phyloP scores from a whole-genome alignment of 2,797 vertebrate genomes.

The Buceros bicornis region DNA sequence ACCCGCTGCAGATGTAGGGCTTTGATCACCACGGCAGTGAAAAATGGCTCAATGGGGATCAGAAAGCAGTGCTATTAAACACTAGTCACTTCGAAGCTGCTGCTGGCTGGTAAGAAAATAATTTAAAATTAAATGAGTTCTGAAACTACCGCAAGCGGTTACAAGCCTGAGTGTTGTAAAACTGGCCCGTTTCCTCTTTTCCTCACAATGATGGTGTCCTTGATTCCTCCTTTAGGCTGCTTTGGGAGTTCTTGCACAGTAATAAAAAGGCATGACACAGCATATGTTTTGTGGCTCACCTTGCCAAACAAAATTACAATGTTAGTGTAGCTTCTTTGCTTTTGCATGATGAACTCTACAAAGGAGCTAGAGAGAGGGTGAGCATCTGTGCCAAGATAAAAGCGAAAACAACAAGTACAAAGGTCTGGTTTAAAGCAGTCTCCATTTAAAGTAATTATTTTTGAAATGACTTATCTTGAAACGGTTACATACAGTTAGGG shows the following conservation, averaged over 20 bases:
- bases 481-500: slow-evolving; percentile 54
- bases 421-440: slow-evolving; percentile 42
- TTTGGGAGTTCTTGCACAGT: slow-evolving; percentile 66
- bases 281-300: slow-evolving; percentile 63
- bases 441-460: slow-evolving; percentile 35
- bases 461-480: slow-evolving; percentile 63
- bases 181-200: slow-evolving; percentile 71
- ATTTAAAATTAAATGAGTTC: slow-evolving; percentile 56
- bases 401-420: slow-evolving; percentile 58
- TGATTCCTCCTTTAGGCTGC: slow-evolving; percentile 72
- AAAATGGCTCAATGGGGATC: neutral
- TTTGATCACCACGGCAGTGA: neutral
- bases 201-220: slow-evolving; percentile 51
- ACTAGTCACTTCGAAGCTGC: slow-evolving; percentile 4
- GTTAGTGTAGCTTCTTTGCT: slow-evolving; percentile 55
- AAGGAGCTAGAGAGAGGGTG: slow-evolving; percentile 26
- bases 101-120: slow-evolving; percentile 47
- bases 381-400: slow-evolving; percentile 52
- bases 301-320: slow-evolving; percentile 60
- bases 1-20: neutral
- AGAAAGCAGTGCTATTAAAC: neutral
- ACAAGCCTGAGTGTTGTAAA: slow-evolving; percentile 59
- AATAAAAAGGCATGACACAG: slow-evolving; percentile 74
- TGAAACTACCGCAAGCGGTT: slow-evolving; percentile 52
- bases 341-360: slow-evolving; percentile 69